Base-by-base conservation (phyloP, 1,140 invertebrate species). In the Drosophila serrata region DNA sequence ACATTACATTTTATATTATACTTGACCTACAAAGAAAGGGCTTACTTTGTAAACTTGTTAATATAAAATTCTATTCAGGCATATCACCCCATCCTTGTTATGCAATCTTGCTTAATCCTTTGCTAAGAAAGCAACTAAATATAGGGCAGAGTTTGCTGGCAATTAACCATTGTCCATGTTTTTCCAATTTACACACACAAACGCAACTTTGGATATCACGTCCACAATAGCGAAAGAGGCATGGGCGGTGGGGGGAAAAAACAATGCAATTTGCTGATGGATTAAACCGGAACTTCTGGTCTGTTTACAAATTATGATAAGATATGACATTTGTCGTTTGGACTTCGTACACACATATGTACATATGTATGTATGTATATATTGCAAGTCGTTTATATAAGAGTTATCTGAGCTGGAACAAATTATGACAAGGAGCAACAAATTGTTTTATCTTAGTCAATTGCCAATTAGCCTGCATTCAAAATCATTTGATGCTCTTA, bases 361-460 rank as follows among this genome's bases (percentile, higher is more conserved):
- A n/a, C n/a, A n/a, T n/a, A n/a, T n/a, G n/a, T n/a, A 46, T 46
- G 22, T 24, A 22, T 22, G 7, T 24, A 22, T 19, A 4, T 60
- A 51, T 49, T 51, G 31, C 24, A 22, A 19, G 24, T n/a, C 4
- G 37, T 67, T 69, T 64, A 69, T 67, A 69, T 69, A 69, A 67
- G 65, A 40, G 29, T 35, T 43, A 69, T 43, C 29, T 35, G 22
- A 22, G 37, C 24, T 27, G 55, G 27, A 29, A 61, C n/a, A 40
- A 53, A 43, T 15, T 51, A 37, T 53, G 13, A 61, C 31, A 48
- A 27, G 13, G 13, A 64, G 64, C 29, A 49, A 17, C 27, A 33
- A 42, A 22, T 35, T 29, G 33, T 31, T 49, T 68, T 68, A 65
- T 68, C 61, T 24, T 17, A 17, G 35, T 42, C 61, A 67, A 67